Percentiles rank a stretch among this genome's conserved stretches.
phyloP scores from a whole-genome alignment of 2,113 vertebrate species.

The Phocoena phocoena region DNA sequence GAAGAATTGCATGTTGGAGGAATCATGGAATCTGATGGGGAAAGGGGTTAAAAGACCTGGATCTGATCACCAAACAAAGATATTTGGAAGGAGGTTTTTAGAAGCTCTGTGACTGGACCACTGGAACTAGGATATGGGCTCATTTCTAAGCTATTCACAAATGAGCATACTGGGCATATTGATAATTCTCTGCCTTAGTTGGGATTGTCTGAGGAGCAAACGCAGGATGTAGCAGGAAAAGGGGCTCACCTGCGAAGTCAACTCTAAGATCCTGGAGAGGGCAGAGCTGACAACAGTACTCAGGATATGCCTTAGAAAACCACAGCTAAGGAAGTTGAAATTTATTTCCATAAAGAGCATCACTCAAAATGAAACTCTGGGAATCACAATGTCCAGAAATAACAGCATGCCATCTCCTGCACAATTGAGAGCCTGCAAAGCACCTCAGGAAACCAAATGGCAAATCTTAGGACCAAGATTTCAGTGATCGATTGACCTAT shows the following conservation, averaged over 20 bases:
- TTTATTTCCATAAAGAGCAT: background rate
- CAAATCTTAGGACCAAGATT: background rate
- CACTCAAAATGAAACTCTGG: background rate
- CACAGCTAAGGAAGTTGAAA: background rate
- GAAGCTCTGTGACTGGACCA: background rate
- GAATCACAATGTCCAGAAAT: background rate
- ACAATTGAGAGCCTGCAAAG: background rate
- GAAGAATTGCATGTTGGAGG: background rate
- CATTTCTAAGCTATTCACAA: background rate
- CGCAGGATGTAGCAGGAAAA: background rate
- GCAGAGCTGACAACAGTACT: background rate
- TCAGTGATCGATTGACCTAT: background rate
- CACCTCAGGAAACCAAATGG: background rate
- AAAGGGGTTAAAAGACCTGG: background rate
- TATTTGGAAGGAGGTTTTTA: background rate
- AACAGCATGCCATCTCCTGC: background rate
- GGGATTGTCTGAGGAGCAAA: background rate
- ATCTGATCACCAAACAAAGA: background rate
- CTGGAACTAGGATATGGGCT: background rate
- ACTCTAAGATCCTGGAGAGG: background rate
- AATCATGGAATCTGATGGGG: background rate
- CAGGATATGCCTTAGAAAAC: background rate
- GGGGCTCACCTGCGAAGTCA: background rate
- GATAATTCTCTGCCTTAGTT: background rate
- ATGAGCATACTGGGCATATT: background rate